Conservation (phyloP, 2,797 vertebrate species). For the Limnodromus scolopaceus region DNA sequence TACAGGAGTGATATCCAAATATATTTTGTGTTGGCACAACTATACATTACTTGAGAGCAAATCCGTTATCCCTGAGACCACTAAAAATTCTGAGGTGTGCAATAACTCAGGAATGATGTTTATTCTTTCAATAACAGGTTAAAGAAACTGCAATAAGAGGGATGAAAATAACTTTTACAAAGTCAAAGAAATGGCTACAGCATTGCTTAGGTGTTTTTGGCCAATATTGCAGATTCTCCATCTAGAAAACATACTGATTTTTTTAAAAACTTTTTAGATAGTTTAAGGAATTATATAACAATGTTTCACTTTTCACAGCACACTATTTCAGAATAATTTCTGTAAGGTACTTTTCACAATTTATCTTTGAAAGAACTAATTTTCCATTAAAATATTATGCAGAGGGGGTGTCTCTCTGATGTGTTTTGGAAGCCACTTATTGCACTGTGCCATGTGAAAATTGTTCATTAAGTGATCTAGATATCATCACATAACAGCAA, state of each 20-base stretch:
- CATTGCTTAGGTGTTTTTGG: neutral
- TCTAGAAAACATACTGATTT: neutral
- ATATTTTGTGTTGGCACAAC: neutral
- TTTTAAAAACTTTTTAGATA: neutral
- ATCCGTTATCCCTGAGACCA: neutral
- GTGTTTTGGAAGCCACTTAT: neutral
- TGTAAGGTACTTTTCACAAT: neutral
- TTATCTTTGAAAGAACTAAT: neutral
- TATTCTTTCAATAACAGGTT: neutral
- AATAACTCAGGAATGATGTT: neutral
- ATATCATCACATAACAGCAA: neutral
- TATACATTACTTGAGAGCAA: neutral
- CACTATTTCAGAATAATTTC: neutral
- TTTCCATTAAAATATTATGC: neutral
- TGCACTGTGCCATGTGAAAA: neutral
- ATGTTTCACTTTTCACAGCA: neutral
- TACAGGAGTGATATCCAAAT: neutral
- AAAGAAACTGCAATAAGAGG: neutral
- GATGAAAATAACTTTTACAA: neutral
- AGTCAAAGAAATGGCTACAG: neutral
- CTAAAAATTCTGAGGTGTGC: neutral
- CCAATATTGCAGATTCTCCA: neutral
- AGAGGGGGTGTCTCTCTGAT: neutral
- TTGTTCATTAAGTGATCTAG: neutral
- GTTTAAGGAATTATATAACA: neutral